phyloP scores from a whole-genome alignment of 2,113 vertebrate genomes.

The Eubucco bourcierii region DNA sequence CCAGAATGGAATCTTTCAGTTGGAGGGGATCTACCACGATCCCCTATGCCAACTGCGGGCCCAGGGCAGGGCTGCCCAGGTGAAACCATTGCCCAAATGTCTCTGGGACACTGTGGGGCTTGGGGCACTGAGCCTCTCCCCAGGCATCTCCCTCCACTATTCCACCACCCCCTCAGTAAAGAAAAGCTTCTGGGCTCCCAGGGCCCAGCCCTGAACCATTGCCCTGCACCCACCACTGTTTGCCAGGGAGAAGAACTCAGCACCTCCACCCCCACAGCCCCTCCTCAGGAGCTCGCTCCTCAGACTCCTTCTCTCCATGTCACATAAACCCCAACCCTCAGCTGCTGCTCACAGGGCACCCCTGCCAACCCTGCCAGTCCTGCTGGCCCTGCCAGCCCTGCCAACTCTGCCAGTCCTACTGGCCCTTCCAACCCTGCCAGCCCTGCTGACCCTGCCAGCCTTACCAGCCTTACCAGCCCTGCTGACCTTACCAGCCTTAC shows the following conservation, averaged over 20 bases:
- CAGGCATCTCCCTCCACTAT: background rate
- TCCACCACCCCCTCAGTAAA: background rate
- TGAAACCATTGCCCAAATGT: background rate
- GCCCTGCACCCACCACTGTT: background rate
- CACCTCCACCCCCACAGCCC: fast-evolving
- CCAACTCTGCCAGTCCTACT: background rate
- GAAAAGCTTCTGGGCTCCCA: background rate
- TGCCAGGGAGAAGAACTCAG: background rate
- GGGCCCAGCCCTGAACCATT: background rate
- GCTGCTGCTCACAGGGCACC: fast-evolving
- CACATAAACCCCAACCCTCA: background rate
- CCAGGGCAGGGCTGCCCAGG: background rate
- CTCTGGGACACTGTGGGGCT: background rate
- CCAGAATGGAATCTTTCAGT: background rate
- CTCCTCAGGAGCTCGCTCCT: fast-evolving
- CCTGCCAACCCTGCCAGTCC: background rate
- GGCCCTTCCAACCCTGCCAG: too few species aligned
- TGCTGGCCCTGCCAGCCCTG: too few species aligned
- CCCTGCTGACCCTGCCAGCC: too few species aligned
- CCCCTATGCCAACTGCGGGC: background rate
- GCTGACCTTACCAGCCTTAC: too few species aligned
- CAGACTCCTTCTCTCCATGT: background rate
- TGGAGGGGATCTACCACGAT: background rate
- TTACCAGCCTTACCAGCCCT: too few species aligned
- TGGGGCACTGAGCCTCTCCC: background rate